Conservation (phyloP, 2,113 vertebrate genomes). For the Tenrec ecaudatus region DNA sequence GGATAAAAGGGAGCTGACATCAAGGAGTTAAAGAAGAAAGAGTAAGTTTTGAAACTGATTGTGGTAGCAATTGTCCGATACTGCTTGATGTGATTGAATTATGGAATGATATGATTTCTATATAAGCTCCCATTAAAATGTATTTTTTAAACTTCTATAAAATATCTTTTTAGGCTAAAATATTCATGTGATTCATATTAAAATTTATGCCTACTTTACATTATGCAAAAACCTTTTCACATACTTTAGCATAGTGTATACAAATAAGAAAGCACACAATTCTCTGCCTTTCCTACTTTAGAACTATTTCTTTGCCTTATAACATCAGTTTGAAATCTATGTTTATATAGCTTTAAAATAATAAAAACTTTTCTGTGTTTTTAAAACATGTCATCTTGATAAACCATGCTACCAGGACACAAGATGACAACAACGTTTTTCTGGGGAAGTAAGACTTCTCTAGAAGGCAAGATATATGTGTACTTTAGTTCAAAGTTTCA, state of each 20-base stretch:
- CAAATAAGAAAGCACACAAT: neutral
- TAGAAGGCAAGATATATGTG: neutral
- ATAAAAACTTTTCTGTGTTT: neutral
- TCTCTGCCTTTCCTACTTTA: neutral
- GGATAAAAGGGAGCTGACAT: too few relatives aligned
- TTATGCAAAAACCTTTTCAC: neutral
- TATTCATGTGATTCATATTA: neutral
- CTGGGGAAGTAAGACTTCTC: neutral
- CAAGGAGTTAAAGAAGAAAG: too few relatives aligned
- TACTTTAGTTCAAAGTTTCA: neutral
- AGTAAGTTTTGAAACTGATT: too few relatives aligned
- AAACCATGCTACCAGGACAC: neutral
- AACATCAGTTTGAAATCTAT: neutral
- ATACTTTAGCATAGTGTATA: neutral
- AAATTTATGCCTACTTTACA: neutral
- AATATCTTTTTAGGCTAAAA: neutral
- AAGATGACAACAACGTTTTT: neutral
- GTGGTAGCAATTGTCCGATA: too few relatives aligned
- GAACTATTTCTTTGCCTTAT: neutral
- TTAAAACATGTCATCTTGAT: neutral
- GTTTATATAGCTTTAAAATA: neutral
- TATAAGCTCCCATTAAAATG: too few relatives aligned
- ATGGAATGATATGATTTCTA: too few relatives aligned
- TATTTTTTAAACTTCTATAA: too few relatives aligned
- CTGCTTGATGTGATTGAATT: too few relatives aligned